These are phyloP conservation scores for Nannoperca australis DNA, from an alignment of 2,797 vertebrate species.

Conservation along the genomic window DNA sequence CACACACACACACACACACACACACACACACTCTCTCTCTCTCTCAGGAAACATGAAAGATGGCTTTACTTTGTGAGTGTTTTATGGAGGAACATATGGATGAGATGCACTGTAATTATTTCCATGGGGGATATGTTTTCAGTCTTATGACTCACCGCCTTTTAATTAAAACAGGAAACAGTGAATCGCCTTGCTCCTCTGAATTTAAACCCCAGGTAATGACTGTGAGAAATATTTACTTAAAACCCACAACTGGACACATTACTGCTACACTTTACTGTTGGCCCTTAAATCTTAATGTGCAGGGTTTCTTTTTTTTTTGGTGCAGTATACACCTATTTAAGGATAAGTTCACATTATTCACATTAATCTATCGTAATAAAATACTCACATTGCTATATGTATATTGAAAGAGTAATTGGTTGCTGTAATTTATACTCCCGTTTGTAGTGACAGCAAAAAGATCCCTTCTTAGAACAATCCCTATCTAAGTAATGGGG, in stretches of 20 bases:
- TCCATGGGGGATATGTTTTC: constrained; percentile 70
- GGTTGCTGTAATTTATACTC: no score
- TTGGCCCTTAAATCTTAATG: not conserved
- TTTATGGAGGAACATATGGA: constrained; percentile 66
- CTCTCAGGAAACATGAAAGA: constrained; percentile 19
- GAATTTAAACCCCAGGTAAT: constrained; percentile 74
- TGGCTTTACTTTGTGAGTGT: constrained; percentile 44
- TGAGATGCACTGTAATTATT: constrained; percentile 77
- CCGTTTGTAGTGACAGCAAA: no score
- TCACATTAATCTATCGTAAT: no score
- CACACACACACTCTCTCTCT: not conserved
- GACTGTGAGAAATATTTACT: constrained; percentile 72
- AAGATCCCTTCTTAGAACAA: no score
- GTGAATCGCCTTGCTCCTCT: constrained; percentile 68
- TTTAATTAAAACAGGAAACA: constrained; percentile 80
- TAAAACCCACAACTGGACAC: constrained; percentile 42
- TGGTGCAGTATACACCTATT: no score
- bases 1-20: not conserved
- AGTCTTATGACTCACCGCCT: constrained; percentile 70
- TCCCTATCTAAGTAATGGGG: no score
- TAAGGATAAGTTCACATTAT: no score
- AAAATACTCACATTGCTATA: no score
- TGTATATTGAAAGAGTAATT: no score
- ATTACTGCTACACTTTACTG: constrained; percentile 18
- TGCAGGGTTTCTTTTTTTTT: not conserved